Evolutionary conservation across 2,113 vertebrate genomes (phyloP).

Genomic region (Atractosteus spatula): DNA sequence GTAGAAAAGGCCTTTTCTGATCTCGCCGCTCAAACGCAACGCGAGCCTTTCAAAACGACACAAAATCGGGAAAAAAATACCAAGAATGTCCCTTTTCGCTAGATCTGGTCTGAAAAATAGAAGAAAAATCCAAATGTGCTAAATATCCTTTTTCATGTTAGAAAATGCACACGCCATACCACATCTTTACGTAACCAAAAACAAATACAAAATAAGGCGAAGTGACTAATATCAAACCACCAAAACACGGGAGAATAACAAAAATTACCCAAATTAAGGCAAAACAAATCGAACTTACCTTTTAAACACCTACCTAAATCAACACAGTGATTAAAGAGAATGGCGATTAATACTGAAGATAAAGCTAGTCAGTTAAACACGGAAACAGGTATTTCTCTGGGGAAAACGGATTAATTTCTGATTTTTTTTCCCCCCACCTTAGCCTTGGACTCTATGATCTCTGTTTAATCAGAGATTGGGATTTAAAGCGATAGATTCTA

Average conservation of each 20-base stretch:
- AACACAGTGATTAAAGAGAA: conserved; percentile 50
- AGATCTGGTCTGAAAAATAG: conserved; percentile 17
- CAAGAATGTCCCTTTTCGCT: neutral
- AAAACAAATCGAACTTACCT: conserved; percentile 54
- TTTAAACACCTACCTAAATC: conserved; percentile 59
- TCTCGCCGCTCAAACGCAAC: neutral
- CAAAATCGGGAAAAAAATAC: neutral
- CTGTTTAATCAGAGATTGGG: conserved; percentile 56
- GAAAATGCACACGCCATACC: conserved; percentile 54
- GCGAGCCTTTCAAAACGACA: conserved; percentile 9
- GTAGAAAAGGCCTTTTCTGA: too few relatives aligned
- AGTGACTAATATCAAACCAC: conserved; percentile 10
- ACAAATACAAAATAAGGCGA: neutral
- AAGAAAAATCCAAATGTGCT: too few relatives aligned
- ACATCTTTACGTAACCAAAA: conserved; percentile 41
- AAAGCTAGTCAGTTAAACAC: conserved; percentile 14
- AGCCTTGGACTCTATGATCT: conserved; percentile 46
- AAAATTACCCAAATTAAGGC: conserved; percentile 14
- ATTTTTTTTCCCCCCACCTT: conserved; percentile 32
- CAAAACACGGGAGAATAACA: conserved; percentile 28
- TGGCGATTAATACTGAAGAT: conserved; percentile 26
- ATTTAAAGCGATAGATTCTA: conserved; percentile 61
- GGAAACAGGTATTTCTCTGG: conserved; percentile 19
- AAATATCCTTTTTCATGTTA: too few relatives aligned
- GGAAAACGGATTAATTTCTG: conserved; percentile 21